Base-by-base conservation (phyloP, 2,113 vertebrate genomes). In the Aramus guarauna region DNA sequence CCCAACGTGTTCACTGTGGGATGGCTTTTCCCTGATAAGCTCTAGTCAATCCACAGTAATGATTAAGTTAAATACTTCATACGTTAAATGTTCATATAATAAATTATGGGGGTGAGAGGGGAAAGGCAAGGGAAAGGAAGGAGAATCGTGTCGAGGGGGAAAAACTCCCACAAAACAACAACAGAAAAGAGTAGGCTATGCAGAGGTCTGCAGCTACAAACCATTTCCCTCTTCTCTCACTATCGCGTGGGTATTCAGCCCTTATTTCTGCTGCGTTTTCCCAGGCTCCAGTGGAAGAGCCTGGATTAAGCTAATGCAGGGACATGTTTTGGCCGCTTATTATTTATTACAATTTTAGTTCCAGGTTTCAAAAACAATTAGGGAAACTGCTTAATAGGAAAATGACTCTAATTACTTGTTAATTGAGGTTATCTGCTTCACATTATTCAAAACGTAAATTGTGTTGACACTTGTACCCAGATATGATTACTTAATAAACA, bases 361-460 rank as follows among this genome's bases (percentile, higher is more conserved):
- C 75, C 88, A 98, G 88, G 95, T 97, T 98, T 98, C 81, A 96
- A 96, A 98, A 97, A 97, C 96, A 98, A 97, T 96, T 96, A 97
- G 91, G 92, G 66, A 97, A 96, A 97, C 94, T 96, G 90, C 87
- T 97, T 91, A 95, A 81, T 97, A 96, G 94, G 94, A 96, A 97
- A 97, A 97, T 96, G 88, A 96, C 96, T 93, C 83, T 95, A 98
- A 96, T 96, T 97, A 96, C 68, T 97, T 94, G 79, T 94, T 97
- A 98, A 97, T 97, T 97, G 97, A 96, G 85, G 88, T 97, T 97
- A 96, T 97, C 94, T 96, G 81, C 90, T 97, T 96, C 76, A 91
- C 68, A 96, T 96, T 97, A 98, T 97, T 98, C 82, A 97, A 96
- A 96, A 97, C 43, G 20, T 95, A 97, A 97, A 92, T 97, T 81